These are phyloP conservation scores for Sparus aurata DNA, from an alignment of 2,797 vertebrate species.

Conservation along the genomic window DNA sequence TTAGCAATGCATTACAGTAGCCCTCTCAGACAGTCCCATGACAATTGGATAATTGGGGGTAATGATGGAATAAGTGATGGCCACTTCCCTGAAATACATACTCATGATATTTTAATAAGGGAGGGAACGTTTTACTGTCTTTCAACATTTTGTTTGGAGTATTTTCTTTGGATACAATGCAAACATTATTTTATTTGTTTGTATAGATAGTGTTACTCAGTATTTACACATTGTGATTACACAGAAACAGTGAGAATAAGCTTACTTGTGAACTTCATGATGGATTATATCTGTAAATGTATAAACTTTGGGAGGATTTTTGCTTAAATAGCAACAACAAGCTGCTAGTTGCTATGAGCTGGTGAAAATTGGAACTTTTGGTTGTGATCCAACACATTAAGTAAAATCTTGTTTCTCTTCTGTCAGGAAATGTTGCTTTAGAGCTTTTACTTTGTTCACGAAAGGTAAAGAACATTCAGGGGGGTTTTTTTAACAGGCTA, in stretches of 20 bases:
- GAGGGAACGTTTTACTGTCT: conserved; percentile 57
- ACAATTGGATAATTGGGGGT: conserved; percentile 70
- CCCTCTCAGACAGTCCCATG: conserved; percentile 66
- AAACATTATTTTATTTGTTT: conserved; percentile 19
- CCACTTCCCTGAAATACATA: conserved; percentile 76
- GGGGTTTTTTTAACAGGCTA: neutral
- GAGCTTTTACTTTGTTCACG: neutral
- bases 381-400: neutral
- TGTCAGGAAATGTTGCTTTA: neutral
- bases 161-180: neutral
- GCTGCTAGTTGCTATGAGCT: neutral
- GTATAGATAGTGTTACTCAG: conserved; percentile 3
- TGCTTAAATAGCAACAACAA: conserved; percentile 5
- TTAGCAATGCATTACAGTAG: conserved; percentile 75
- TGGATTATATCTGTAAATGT: neutral
- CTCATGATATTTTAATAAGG: conserved; percentile 76
- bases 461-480: neutral
- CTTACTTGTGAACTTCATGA: neutral
- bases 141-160: conserved; percentile 48
- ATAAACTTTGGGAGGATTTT: neutral
- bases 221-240: neutral
- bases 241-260: neutral
- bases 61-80: conserved; percentile 75
- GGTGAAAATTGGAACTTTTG: neutral
- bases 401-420: neutral